Conservation (phyloP, 2,888 invertebrate species). For the Dryocosmus kuriphilus region DNA sequence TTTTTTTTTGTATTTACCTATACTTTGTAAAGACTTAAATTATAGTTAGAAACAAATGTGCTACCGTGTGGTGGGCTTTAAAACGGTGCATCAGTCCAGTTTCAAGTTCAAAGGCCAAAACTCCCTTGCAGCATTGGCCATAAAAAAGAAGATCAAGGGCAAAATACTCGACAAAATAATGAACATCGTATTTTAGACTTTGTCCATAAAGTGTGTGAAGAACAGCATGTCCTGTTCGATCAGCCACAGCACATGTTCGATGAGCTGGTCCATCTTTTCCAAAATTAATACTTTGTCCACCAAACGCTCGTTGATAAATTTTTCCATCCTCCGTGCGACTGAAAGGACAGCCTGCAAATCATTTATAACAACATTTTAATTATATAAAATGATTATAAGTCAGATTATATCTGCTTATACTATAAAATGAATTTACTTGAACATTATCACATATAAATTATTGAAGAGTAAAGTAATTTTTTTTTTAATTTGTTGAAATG, state of each 20-base stretch:
- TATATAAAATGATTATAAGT: neutral
- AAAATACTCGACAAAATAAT: conserved; percentile 86
- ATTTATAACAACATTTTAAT: neutral
- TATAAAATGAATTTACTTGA: neutral
- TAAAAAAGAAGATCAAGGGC: conserved; percentile 86
- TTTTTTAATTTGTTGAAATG: no score
- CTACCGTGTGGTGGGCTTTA: conserved; percentile 79
- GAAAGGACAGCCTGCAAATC: conserved; percentile 82
- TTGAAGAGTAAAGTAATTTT: no score
- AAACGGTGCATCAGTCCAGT: conserved; percentile 85
- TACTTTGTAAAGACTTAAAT: no score
- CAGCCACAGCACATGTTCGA: conserved; percentile 84
- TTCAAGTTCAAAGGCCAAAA: conserved; percentile 84
- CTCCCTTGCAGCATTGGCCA: conserved; percentile 81
- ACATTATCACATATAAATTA: neutral
- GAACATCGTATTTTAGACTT: conserved; percentile 83
- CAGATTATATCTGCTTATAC: neutral
- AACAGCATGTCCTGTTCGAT: conserved; percentile 85
- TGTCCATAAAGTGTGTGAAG: conserved; percentile 86
- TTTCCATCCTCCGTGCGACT: conserved; percentile 83
- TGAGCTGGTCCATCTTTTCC: conserved; percentile 84
- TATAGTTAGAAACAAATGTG: no score
- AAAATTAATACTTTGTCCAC: conserved; percentile 84
- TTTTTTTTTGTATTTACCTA: no score
- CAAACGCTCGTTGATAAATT: conserved; percentile 87